Base-by-base conservation (phyloP, 2,797 vertebrate species). In the Sparus aurata region DNA sequence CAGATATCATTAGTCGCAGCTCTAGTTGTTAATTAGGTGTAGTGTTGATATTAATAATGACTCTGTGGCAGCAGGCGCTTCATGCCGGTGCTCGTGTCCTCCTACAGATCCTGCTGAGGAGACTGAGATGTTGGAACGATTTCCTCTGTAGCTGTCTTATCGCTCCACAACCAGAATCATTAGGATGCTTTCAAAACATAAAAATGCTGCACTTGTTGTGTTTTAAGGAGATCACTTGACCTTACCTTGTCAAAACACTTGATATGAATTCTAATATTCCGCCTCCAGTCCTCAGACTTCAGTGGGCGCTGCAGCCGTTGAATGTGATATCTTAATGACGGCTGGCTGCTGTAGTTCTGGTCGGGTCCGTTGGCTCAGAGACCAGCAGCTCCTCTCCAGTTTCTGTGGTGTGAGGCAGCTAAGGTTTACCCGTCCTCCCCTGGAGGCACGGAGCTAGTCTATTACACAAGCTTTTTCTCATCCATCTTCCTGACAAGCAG, bases 281-380 rank as follows among this genome's bases (percentile, higher is more conserved):
- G 11, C 64, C 46, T 55, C 8, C 8, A 69, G 55, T 75, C 43
- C 0, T 38, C 18, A 12, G 43, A 59, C 45, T 73, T 0, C 57
- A 61, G 41, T 22, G 64, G 58, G 69, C 67, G 15, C 11, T 1
- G 18, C 65, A 66, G 57, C 59, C 57, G 68, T 71, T 75, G 66
- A 88, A 83, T 76, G 1, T 52, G 76, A 82, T 85, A 70, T 73
- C 70, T 82, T 87, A 75, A 86, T 79, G 83, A 71, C 5, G 18
- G 57, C 71, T 0, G 63, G 61, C 74, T 45, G 61, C 38, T 54
- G 47, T 57, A 23, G 67, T 75, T 25, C 64, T 49, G 20, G 60
- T 53, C 72, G 77, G 62, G 83, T 34, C 68, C 74, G 41, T 12
- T 64, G 38, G 61, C 64, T 64, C n/a, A 3, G 58, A 79, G 69